These are phyloP conservation scores for Sesia bembeciformis DNA, from an alignment of 2,888 invertebrate species.

Conservation along the genomic window DNA sequence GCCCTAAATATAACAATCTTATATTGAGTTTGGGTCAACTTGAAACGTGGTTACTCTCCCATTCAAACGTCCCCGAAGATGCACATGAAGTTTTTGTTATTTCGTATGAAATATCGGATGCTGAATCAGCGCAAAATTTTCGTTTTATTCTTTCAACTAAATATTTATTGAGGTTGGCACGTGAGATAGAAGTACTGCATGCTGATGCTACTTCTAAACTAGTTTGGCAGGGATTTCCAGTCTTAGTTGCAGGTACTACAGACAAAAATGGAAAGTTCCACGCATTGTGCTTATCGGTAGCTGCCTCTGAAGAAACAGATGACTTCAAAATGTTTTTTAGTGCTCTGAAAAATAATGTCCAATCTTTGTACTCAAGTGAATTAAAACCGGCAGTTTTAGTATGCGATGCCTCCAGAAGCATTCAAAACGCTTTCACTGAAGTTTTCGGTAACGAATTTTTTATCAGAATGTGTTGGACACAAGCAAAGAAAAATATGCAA, in stretches of 20 bases:
- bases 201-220: conserved; percentile 18
- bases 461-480: conserved; percentile 18
- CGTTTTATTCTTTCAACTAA: conserved; percentile 13
- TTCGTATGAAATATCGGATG: conserved; percentile 1
- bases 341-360: conserved; percentile 11
- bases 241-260: conserved; percentile 15
- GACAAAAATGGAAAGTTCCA: conserved; percentile 14
- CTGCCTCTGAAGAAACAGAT: conserved; percentile 10
- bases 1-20: conserved; percentile 8
- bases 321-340: conserved; percentile 14
- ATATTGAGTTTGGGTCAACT: conserved; percentile 12
- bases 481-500: conserved; percentile 17
- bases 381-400: conserved; percentile 11
- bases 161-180: conserved; percentile 8
- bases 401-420: conserved; percentile 14
- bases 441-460: conserved; percentile 13
- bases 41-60: conserved; percentile 11
- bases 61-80: conserved; percentile 10
- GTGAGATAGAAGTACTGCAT: conserved; percentile 8
- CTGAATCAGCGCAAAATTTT: conserved; percentile 2
- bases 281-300: conserved; percentile 11
- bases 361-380: conserved; percentile 7
- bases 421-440: conserved; percentile 11
- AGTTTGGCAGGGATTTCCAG: conserved; percentile 19
- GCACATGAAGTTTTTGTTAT: conserved; percentile 10